phyloP scores from a whole-genome alignment of 2,113 vertebrate species.

The Solea solea region DNA sequence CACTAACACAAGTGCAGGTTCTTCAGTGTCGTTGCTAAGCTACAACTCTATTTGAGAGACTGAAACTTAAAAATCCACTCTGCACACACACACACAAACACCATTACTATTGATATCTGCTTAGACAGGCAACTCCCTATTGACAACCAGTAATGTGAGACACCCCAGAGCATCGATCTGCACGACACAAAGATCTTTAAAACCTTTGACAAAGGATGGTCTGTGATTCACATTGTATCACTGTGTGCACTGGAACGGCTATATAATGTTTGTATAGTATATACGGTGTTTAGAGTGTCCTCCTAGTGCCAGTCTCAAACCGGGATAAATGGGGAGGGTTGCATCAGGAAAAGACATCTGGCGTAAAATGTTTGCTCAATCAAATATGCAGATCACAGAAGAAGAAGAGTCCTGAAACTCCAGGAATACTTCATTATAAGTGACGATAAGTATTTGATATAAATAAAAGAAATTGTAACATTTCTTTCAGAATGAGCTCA shows the following conservation, averaged over 20 bases:
- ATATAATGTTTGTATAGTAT: background rate
- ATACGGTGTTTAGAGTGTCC: no score
- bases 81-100: slow-evolving; percentile 18
- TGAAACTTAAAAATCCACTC: slow-evolving; percentile 1
- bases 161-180: slow-evolving; percentile 66
- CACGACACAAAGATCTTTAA: slow-evolving; percentile 60
- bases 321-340: no score
- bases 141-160: slow-evolving; percentile 71
- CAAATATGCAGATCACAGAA: no score
- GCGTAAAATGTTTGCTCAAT: no score
- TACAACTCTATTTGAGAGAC: background rate
- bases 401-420: slow-evolving; percentile 1
- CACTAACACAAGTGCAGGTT: background rate
- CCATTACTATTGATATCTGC: slow-evolving; percentile 53
- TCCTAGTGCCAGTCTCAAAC: no score
- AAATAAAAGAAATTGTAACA: slow-evolving; percentile 45
- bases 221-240: slow-evolving; percentile 28
- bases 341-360: no score
- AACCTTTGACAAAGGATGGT: slow-evolving; percentile 37
- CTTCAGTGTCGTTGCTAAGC: background rate
- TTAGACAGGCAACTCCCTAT: slow-evolving; percentile 64
- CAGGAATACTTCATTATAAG: slow-evolving; percentile 26
- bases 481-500: slow-evolving; percentile 57
- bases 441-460: slow-evolving; percentile 59
- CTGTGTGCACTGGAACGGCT: background rate